phyloP scores from a whole-genome alignment of 2,797 vertebrate species.

The Petrocephalus schoutedeni region DNA sequence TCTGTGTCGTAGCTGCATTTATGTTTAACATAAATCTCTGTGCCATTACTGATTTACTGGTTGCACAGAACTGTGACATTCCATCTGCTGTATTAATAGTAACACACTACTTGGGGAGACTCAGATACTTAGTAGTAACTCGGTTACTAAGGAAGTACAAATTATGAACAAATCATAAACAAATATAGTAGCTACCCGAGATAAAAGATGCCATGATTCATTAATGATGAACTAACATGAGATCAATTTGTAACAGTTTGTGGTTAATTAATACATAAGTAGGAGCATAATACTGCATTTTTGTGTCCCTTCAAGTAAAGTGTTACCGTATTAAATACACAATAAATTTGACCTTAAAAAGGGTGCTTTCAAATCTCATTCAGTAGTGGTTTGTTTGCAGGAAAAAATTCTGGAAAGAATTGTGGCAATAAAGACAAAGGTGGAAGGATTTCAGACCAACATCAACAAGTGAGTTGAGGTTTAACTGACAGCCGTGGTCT shows the following conservation, averaged over 20 bases:
- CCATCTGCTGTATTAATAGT: neutral
- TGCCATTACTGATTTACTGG: neutral
- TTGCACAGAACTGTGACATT: neutral
- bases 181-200: no score
- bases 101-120: no score
- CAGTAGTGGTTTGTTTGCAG: slow-evolving; percentile 44
- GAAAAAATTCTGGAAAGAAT: slow-evolving; percentile 85
- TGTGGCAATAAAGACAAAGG: slow-evolving; percentile 77
- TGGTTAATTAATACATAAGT: no score
- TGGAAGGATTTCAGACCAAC: slow-evolving; percentile 74
- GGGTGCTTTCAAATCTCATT: neutral
- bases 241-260: no score
- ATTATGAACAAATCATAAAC: no score
- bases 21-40: neutral
- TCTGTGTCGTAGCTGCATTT: neutral
- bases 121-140: no score
- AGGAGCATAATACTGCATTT: no score
- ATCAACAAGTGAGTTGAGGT: slow-evolving; percentile 72
- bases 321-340: neutral
- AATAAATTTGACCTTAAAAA: neutral
- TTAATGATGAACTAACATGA: no score
- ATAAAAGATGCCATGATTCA: no score
- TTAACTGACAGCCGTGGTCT: neutral
- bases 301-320: no score
- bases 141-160: no score